A percentile compares a stretch with the other conserved stretches of the same genome.
Evolutionary conservation across 2,888 invertebrate genomes (phyloP).

Genomic region (Dryadula phaetusa): DNA sequence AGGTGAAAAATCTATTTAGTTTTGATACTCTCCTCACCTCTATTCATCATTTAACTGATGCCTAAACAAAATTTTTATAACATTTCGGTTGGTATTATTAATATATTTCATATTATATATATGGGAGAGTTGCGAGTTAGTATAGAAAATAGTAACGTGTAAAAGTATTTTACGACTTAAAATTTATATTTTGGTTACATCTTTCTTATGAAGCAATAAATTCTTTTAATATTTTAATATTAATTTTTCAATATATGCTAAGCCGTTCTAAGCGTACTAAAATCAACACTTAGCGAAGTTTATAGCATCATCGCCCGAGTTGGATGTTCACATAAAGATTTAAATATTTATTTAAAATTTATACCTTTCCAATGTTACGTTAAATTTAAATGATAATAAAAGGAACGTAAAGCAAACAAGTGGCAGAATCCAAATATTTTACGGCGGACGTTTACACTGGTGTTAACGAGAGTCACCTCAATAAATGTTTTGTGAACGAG

Average conservation of each 20-base stretch:
- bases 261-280: slow-evolving; percentile 7
- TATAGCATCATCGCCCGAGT: slow-evolving; percentile 27
- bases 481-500: slow-evolving; percentile 75
- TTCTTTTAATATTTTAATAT: neutral
- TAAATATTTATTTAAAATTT: slow-evolving; percentile 34
- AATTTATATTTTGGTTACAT: neutral
- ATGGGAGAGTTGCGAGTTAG: neutral
- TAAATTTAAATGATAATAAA: slow-evolving; percentile 75
- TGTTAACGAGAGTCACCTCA: slow-evolving; percentile 78
- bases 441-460: slow-evolving; percentile 74
- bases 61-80: neutral
- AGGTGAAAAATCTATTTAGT: slow-evolving; percentile 54
- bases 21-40: neutral
- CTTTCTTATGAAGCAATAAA: neutral
- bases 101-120: neutral
- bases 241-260: slow-evolving; percentile 20
- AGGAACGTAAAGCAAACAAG: slow-evolving; percentile 65
- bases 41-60: neutral
- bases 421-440: slow-evolving; percentile 65
- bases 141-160: too few relatives aligned
- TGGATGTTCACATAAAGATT: slow-evolving; percentile 27
- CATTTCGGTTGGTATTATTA: neutral
- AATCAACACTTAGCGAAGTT: slow-evolving; percentile 16
- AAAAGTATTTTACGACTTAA: neutral
- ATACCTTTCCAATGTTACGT: slow-evolving; percentile 57